Conservation (phyloP, 1,140 invertebrate genomes). For the Drosophila ohnishii region DNA sequence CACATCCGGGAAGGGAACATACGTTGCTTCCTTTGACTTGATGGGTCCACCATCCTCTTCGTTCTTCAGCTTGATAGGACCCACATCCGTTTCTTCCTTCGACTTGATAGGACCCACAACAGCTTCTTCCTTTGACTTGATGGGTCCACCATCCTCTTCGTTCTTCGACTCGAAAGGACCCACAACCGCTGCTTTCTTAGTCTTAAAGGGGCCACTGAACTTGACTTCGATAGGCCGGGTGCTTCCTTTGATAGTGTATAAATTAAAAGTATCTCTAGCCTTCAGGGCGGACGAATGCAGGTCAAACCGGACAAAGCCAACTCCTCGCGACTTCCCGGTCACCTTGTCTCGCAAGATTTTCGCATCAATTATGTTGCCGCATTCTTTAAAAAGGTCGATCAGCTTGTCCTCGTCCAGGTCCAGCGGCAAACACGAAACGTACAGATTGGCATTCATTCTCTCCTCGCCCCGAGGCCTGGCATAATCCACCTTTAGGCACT, state of each 20-base stretch:
- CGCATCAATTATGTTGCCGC: not conserved
- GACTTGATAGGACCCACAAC: no score
- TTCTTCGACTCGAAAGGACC: no score
- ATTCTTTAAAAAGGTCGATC: not conserved
- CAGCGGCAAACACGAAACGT: not conserved
- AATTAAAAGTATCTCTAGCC: not conserved
- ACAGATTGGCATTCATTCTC: not conserved
- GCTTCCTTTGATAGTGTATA: not conserved
- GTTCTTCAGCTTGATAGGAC: no score
- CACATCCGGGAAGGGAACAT: no score
- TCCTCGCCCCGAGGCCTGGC: not conserved
- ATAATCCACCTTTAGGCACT: not conserved
- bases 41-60: no score
- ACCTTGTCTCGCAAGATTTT: not conserved
- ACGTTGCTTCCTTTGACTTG: no score
- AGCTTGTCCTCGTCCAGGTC: not conserved
- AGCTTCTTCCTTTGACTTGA: no score
- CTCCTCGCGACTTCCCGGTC: not conserved
- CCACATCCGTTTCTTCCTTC: no score
- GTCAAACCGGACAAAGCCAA: not conserved
- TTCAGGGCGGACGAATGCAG: not conserved
- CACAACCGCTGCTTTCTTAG: no score
- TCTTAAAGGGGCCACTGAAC: not conserved
- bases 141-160: no score
- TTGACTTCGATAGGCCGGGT: not conserved